Conservation (phyloP, 2,113 vertebrate genomes). For the Puffinus mauretanicus region DNA sequence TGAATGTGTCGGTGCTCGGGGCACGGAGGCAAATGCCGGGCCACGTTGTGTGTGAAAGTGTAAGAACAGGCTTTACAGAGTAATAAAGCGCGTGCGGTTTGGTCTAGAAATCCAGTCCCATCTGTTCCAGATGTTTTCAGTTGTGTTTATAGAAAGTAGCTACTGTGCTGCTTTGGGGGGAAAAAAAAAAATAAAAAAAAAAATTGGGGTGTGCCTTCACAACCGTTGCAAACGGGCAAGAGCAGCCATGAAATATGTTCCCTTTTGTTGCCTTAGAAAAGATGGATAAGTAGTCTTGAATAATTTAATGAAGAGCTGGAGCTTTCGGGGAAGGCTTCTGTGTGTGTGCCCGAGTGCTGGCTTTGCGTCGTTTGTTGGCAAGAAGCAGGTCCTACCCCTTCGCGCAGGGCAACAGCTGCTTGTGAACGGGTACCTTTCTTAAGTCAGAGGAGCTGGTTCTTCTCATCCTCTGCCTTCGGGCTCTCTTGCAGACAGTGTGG, state of each 20-base stretch:
- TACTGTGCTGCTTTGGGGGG: neutral
- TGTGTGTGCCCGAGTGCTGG: neutral
- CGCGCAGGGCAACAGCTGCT: neutral
- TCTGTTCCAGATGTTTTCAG: constrained; percentile 49
- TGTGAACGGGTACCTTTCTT: neutral
- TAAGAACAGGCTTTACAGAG: neutral
- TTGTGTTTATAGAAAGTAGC: constrained; percentile 51
- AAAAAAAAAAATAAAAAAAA: too few species aligned
- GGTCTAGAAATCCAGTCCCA: neutral
- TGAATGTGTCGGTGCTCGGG: neutral
- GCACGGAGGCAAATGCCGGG: neutral
- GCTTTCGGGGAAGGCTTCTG: neutral
- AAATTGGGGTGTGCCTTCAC: neutral
- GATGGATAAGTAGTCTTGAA: neutral
- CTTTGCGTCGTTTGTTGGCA: neutral
- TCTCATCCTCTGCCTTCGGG: neutral
- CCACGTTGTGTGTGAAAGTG: neutral
- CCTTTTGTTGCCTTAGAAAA: neutral
- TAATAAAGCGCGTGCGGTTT: neutral
- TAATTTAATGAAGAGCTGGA: neutral
- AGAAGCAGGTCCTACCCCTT: neutral
- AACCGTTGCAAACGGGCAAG: neutral
- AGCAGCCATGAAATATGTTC: neutral
- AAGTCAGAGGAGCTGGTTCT: neutral
- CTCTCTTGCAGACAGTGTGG: neutral